phyloP scores from a whole-genome alignment of 2,113 vertebrate species.

The Neodon shergylaensis region DNA sequence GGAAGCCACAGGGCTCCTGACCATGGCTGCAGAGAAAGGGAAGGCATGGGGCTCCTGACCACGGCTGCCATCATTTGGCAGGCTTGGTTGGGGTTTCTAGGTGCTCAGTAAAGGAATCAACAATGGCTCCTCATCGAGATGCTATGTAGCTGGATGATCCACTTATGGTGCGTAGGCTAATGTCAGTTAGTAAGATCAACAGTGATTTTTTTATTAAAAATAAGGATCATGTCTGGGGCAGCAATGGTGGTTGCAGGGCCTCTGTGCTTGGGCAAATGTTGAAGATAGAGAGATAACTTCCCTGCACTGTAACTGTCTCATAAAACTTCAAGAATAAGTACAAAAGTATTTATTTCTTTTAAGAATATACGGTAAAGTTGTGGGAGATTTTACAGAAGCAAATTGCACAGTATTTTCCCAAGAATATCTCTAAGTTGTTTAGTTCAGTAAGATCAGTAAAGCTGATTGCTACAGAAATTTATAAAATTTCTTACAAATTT shows the following conservation, averaged over 20 bases:
- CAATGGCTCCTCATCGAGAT: not conserved
- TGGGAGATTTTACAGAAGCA: not conserved
- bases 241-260: not conserved
- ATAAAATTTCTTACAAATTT: not conserved
- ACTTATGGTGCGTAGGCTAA: slow-evolving; percentile 27
- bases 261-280: slow-evolving; percentile 25
- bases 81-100: not conserved
- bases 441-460: not conserved
- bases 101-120: slow-evolving; percentile 19
- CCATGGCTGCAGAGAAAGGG: not conserved
- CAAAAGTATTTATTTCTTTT: slow-evolving; percentile 35
- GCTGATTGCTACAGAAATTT: not conserved
- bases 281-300: slow-evolving; percentile 36
- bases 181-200: slow-evolving; percentile 35
- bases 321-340: slow-evolving; percentile 43
- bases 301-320: slow-evolving; percentile 23
- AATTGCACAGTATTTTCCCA: not conserved
- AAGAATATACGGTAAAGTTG: slow-evolving; percentile 16
- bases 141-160: not conserved
- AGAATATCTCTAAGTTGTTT: not conserved
- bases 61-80: not conserved
- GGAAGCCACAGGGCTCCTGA: not conserved
- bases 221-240: slow-evolving; percentile 2
- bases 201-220: not conserved
- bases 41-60: not conserved